A percentile compares a stretch with the other conserved stretches of the same genome.
These are phyloP conservation scores for Melanotaenia boesemani DNA, from an alignment of 2,797 vertebrate genomes.

Conservation along the genomic window DNA sequence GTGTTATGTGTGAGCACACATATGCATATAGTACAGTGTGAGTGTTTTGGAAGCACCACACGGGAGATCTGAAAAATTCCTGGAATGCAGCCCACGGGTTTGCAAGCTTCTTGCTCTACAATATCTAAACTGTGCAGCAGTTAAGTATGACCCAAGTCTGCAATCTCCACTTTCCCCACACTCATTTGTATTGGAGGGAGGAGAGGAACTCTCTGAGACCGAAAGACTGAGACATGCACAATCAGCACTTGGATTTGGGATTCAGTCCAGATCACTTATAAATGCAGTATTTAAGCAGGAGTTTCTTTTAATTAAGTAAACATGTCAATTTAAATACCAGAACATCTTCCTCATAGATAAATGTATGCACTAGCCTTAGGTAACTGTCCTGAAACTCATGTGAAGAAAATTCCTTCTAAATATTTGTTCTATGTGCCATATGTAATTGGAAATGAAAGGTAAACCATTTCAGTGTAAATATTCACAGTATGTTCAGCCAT, in stretches of 20 bases:
- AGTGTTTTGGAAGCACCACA: conserved; percentile 69
- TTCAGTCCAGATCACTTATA: conserved; percentile 51
- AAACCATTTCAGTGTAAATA: background rate
- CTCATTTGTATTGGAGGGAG: conserved; percentile 34
- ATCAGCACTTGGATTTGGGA: conserved; percentile 48
- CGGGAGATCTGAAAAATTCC: conserved; percentile 71
- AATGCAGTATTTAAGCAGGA: conserved; percentile 26
- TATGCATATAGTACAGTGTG: conserved; percentile 53
- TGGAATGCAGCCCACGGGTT: conserved; percentile 73
- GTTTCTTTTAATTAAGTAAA: conserved; percentile 20
- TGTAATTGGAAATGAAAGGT: background rate
- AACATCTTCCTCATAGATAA: background rate
- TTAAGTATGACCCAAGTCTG: conserved; percentile 50
- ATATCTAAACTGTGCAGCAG: conserved; percentile 57
- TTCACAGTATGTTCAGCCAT: background rate
- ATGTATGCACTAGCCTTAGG: background rate
- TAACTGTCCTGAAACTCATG: background rate
- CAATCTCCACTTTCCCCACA: conserved; percentile 60
- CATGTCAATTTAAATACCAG: background rate
- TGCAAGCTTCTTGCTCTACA: conserved; percentile 55
- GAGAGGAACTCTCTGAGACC: conserved; percentile 25
- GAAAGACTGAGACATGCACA: conserved; percentile 40
- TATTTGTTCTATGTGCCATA: background rate
- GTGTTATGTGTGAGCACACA: conserved; percentile 38
- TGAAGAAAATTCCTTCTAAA: background rate